A percentile compares a stretch with the other conserved stretches of the same genome.
Conservation (phyloP, 2,888 invertebrate species). For the Villa cingulata region DNA sequence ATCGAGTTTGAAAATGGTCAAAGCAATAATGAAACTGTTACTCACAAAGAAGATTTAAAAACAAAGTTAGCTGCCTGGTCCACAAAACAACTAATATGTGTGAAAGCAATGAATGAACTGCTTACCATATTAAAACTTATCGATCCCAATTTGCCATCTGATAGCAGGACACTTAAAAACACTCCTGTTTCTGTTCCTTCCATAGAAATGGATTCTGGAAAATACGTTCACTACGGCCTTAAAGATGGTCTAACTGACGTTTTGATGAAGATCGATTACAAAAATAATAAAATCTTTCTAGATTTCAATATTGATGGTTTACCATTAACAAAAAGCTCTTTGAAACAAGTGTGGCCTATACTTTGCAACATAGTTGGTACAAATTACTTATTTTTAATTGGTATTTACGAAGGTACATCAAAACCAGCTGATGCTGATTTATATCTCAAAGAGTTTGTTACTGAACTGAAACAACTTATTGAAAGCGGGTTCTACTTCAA, state of each 20-base stretch:
- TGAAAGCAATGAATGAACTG: slow-evolving; percentile 4
- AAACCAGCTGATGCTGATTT: slow-evolving; percentile 8
- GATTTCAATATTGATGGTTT: slow-evolving; percentile 10
- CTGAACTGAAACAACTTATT: slow-evolving; percentile 9
- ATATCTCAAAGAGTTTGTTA: slow-evolving; percentile 5
- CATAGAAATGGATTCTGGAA: slow-evolving; percentile 3
- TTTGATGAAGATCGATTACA: neutral
- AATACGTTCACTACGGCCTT: slow-evolving; percentile 10
- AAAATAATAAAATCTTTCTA: slow-evolving; percentile 2
- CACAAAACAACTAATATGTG: slow-evolving; percentile 7
- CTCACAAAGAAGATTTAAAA: too few relatives aligned
- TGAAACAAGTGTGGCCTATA: slow-evolving; percentile 9
- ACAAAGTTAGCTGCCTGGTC: slow-evolving; percentile 3
- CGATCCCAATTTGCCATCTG: slow-evolving; percentile 5
- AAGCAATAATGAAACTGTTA: too few relatives aligned
- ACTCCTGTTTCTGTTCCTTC: slow-evolving; percentile 5
- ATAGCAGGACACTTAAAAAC: slow-evolving; percentile 8
- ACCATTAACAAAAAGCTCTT: slow-evolving; percentile 10
- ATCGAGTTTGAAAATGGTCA: too few relatives aligned
- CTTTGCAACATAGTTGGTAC: slow-evolving; percentile 6
- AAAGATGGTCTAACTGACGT: slow-evolving; percentile 10
- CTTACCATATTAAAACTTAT: slow-evolving; percentile 3
- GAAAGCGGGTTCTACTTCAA: slow-evolving; percentile 1
- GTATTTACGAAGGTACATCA: neutral
- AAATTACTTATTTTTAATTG: neutral